Base-by-base conservation (phyloP, 2,888 invertebrate genomes). In the Athalia rosae region DNA sequence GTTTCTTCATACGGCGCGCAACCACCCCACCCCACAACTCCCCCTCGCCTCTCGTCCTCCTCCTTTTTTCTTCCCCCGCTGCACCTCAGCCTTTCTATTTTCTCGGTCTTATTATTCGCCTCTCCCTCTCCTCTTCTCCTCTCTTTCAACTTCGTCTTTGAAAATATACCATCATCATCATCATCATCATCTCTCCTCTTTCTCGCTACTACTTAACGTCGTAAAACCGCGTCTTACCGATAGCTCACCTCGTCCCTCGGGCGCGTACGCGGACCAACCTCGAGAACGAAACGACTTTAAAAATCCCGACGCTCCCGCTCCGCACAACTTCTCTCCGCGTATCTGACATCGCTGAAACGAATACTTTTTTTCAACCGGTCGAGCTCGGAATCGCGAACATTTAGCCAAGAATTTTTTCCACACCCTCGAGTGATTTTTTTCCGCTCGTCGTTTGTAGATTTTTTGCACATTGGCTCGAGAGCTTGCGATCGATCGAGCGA, bases 401-500 rank as follows among this genome's bases (percentile, higher is more conserved):
- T 45, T 43, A 69, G 53, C 71, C 58, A 41, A 9, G 67, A 50
- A 15, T 50, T 41, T 71, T 45, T 43, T 4, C 58, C 13, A 13
- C 15, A 7, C 9, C 4, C 50, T 48, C 50, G 8, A 4, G 9
- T n/a, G 0, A 3, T 6, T 43, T 43, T 5, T 43, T 41, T 45
- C 3, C 9, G 15, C n/a, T n/a, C n/a, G n/a, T n/a, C n/a, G n/a
- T n/a, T n/a, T n/a, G n/a, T n/a, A n/a, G n/a, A n/a, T n/a, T n/a
- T n/a, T n/a, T n/a, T n/a, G n/a, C n/a, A n/a, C n/a, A n/a, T n/a
- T n/a, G n/a, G 83, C 83, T 41, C 76, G 71, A 79, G 81, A 76
- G 59, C n/a, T 81, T 80, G 79, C 79, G 83, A 86, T 87, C 85
- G 85, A 83, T 81, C 84, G 82, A 83, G 81, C 81, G 79, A 28